Base-by-base conservation (phyloP, 2,888 invertebrate genomes). In the Drosophila algonquin region DNA sequence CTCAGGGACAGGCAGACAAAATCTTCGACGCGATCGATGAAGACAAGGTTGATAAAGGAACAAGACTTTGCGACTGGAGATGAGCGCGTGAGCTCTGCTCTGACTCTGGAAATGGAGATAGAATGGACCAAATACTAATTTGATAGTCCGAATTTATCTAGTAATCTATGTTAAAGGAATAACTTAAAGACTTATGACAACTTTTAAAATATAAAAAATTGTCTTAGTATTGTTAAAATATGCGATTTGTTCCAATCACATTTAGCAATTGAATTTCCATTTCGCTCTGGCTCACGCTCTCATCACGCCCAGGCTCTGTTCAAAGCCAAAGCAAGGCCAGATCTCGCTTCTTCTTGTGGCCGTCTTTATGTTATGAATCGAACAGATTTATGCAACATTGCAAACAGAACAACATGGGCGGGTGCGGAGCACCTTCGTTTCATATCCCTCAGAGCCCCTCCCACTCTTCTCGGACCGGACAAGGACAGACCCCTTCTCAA, bases 351-450 rank as follows among this genome's bases (percentile, higher is more conserved):
- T 69, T 35, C 52, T 55, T 67, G 56, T 68, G 69, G 70, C 73
- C 67, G 81, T 83, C 83, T 71, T 78, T 80, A 79, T 73, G 65
- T 88, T 83, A 88, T 83, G 83, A 88, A 86, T 83, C 84, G 61
- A 63, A 53, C 64, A 73, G 83, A 75, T 70, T 80, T 80, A 71
- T 81, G 68, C 85, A 84, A 76, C 71, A 55, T 40, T 68, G 65
- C 50, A 50, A 48, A 30, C 80, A 61, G 52, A 48, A 32, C 80
- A 61, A 67, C 77, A 70, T 77, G 85, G 86, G 73, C 85, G 86
- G 74, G 79, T 76, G 85, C 53, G 74, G 79, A 74, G 85, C 53
- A 65, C 47, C 72, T 68, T 44, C 69, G 10, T 32, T 32, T 47
- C 16, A 24, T 32, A 16, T 24, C 9, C 45, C 21, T 21, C 8